Evolutionary conservation across 1,140 invertebrate species (phyloP).

Genomic region (Panagrolaimus sp.): DNA sequence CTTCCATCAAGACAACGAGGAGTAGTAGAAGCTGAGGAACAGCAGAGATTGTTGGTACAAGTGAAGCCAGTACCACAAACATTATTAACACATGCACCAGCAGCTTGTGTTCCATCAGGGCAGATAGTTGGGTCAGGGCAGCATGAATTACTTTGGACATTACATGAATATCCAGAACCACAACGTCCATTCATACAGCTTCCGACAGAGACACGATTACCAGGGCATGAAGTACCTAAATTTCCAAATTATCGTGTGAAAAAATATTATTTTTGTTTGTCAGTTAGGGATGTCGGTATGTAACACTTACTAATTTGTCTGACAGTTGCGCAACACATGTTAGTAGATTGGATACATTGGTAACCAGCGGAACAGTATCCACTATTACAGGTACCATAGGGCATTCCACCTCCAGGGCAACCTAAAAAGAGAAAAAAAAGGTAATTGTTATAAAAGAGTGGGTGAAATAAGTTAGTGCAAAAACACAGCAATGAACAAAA

Average conservation of each 20-base stretch:
- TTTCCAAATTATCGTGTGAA: not conserved
- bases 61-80: conserved; percentile 55
- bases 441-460: not conserved
- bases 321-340: conserved; percentile 39
- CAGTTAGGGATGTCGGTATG: not conserved
- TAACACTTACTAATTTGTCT: conserved; percentile 1
- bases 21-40: conserved; percentile 50
- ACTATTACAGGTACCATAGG: conserved; percentile 43
- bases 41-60: conserved; percentile 56
- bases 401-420: conserved; percentile 43
- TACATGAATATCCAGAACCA: conserved; percentile 43
- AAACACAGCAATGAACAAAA: conserved; percentile 3
- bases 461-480: not conserved
- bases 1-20: conserved; percentile 55
- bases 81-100: conserved; percentile 56
- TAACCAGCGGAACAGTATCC: conserved; percentile 47
- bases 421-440: conserved; percentile 18
- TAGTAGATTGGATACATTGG: conserved; percentile 42
- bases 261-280: too few relatives aligned
- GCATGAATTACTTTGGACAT: conserved; percentile 27
- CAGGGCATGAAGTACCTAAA: conserved; percentile 41
- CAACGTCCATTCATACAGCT: conserved; percentile 49
- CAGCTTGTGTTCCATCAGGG: conserved; percentile 57
- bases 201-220: conserved; percentile 40
- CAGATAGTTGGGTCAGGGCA: conserved; percentile 41